phyloP scores from a whole-genome alignment of 2,797 vertebrate genomes.

The Enteromius radiatus region DNA sequence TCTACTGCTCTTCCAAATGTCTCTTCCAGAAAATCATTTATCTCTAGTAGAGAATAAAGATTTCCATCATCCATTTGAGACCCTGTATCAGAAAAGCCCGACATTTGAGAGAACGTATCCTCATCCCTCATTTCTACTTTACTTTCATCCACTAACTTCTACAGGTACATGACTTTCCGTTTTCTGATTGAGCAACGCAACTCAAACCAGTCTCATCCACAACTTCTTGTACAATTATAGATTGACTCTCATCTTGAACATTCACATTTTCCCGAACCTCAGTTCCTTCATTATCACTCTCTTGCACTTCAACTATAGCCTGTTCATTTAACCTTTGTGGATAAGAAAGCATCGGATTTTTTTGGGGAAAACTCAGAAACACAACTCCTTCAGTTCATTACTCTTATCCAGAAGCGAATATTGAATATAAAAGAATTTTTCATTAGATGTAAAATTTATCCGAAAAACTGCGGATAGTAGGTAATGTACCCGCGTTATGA shows the following conservation, averaged over 20 bases:
- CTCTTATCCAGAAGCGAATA: too few relatives aligned
- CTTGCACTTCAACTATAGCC: neutral
- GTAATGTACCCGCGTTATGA: too few relatives aligned
- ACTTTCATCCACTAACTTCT: neutral
- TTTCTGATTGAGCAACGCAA: neutral
- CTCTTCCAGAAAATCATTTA: neutral
- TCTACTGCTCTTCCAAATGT: neutral
- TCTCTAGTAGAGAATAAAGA: neutral
- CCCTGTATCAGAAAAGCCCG: neutral
- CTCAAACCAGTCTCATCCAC: neutral
- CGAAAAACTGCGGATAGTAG: too few relatives aligned
- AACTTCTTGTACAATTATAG: neutral
- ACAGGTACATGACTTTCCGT: too few relatives aligned
- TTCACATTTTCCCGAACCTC: neutral
- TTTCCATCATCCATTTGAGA: conserved; percentile 1
- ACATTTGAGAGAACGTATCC: neutral
- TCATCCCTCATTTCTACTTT: neutral
- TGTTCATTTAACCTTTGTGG: too few relatives aligned
- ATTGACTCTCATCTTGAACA: neutral
- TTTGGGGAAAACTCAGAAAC: too few relatives aligned
- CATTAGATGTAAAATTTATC: too few relatives aligned
- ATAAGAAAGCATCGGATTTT: too few relatives aligned
- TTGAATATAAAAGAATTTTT: too few relatives aligned
- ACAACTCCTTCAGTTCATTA: too few relatives aligned
- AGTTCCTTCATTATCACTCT: neutral